Base-by-base conservation (phyloP, 2,797 vertebrate species). In the Myiotriccus ornatus region DNA sequence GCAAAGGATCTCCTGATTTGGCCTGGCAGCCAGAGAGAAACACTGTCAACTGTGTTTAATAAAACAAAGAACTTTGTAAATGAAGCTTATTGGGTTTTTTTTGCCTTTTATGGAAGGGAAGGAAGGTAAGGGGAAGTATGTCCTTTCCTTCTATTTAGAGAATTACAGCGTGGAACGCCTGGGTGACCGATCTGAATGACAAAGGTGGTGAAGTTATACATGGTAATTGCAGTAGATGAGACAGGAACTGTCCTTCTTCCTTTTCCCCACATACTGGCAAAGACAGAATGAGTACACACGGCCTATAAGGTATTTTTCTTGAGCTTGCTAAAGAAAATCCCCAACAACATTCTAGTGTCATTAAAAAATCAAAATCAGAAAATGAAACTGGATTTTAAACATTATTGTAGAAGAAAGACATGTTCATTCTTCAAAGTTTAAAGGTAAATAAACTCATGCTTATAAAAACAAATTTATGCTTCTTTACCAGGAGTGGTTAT, bases 1-100 rank as follows among this genome's bases (percentile, higher is more conserved):
- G 60, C 78, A 89, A 75, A 86, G 24, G 34, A 77, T 49, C 52
- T 84, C 62, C 75, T 65, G 70, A 81, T 67, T 77, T 87, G 69
- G 32, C 55, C 44, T 37, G 79, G 65, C 91, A 97, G 55, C 49
- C 91, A 90, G 49, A 88, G 39, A 68, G 21, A 87, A 94, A 86
- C 0, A 18, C 28, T 80, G 71, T 32, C 80, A 73, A 10, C 30
- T 67, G 49, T 20, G 37, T 53, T 87, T 86, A 76, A 67, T 1
- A 83, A 55, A 86, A 70, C n/a, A 89, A 88, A 74, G 32, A 76
- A 47, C 23, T 23, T 68, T n/a, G 32, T 80, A 89, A 87, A 80
- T 32, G 7, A 78, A 89, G 28, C 50, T 93, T 62, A 65, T 52
- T 70, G 63, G n/a, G 32, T 7, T 44, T 41, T 41, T 71, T 93